Evolutionary conservation across 2,888 invertebrate genomes (phyloP).

Genomic region (Cecidostiba fungosa): DNA sequence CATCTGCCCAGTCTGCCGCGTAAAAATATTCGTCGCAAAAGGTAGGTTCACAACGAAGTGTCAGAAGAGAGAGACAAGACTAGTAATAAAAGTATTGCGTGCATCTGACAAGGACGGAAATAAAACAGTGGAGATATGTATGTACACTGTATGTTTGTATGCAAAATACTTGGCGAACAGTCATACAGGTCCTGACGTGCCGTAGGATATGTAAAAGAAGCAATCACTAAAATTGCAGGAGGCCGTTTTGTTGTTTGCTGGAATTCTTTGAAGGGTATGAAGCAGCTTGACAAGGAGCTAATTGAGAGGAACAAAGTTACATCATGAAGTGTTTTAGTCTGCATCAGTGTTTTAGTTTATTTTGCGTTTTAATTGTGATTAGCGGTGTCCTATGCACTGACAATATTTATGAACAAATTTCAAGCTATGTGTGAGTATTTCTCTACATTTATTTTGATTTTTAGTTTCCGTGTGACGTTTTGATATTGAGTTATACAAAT

Average conservation of each 20-base stretch:
- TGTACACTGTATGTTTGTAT: too few species aligned
- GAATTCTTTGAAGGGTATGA: not conserved
- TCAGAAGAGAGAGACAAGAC: not conserved
- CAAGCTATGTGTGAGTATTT: conserved; percentile 50
- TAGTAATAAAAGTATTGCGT: too few species aligned
- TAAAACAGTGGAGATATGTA: not conserved
- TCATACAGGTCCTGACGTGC: not conserved
- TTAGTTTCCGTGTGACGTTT: not conserved
- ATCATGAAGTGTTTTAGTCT: conserved; percentile 48
- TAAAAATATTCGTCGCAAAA: not conserved
- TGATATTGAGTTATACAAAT: not conserved
- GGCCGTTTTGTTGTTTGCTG: not conserved
- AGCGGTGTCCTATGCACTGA: conserved; percentile 15
- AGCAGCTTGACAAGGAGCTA: not conserved
- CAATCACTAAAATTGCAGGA: not conserved
- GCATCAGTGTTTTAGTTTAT: conserved; percentile 12
- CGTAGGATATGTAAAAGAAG: not conserved
- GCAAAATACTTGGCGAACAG: not conserved
- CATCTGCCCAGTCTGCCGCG: not conserved
- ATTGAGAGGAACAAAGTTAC: not conserved
- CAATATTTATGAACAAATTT: conserved; percentile 46
- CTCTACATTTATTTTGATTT: not conserved
- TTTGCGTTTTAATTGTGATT: conserved; percentile 25
- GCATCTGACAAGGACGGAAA: not conserved
- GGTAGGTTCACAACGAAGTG: not conserved